Conservation (phyloP, 2,888 invertebrate genomes). For the Diadegma fenestrale region DNA sequence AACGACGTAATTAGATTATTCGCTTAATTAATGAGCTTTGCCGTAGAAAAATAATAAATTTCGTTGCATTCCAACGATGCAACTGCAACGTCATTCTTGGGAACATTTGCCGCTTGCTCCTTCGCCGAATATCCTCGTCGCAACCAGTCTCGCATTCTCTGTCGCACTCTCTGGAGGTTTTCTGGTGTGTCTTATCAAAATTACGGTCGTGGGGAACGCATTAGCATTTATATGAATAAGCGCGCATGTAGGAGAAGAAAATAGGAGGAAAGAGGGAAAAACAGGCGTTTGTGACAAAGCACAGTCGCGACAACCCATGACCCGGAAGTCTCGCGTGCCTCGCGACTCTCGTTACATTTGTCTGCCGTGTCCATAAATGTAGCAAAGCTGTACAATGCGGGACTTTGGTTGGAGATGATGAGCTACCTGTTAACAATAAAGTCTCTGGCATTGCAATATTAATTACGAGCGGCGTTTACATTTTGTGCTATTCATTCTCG, state of each 20-base stretch:
- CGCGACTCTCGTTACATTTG: constrained; percentile 46
- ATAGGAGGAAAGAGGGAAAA: constrained; percentile 42
- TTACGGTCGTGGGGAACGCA: constrained; percentile 63
- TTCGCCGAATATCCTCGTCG: background rate
- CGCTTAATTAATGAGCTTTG: too few relatives aligned
- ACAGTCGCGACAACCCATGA: constrained; percentile 34
- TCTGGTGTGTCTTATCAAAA: constrained; percentile 63
- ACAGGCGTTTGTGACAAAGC: constrained; percentile 38
- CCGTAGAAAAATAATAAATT: too few relatives aligned
- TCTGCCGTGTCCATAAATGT: constrained; percentile 30
- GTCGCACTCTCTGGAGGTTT: background rate
- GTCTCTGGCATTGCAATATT: constrained; percentile 47
- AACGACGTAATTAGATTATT: too few relatives aligned
- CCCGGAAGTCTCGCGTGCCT: constrained; percentile 66
- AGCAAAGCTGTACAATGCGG: constrained; percentile 37
- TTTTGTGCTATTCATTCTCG: constrained; percentile 24
- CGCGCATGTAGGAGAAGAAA: constrained; percentile 22
- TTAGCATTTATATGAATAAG: constrained; percentile 66
- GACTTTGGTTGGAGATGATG: constrained; percentile 42
- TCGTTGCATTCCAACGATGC: too few relatives aligned
- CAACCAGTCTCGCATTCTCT: background rate
- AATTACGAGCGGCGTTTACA: constrained; percentile 35
- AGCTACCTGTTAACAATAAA: constrained; percentile 68
- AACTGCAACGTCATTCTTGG: too few relatives aligned
- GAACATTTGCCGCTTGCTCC: background rate